Conservation (phyloP, 2,888 invertebrate species). For the Eilema depressum region DNA sequence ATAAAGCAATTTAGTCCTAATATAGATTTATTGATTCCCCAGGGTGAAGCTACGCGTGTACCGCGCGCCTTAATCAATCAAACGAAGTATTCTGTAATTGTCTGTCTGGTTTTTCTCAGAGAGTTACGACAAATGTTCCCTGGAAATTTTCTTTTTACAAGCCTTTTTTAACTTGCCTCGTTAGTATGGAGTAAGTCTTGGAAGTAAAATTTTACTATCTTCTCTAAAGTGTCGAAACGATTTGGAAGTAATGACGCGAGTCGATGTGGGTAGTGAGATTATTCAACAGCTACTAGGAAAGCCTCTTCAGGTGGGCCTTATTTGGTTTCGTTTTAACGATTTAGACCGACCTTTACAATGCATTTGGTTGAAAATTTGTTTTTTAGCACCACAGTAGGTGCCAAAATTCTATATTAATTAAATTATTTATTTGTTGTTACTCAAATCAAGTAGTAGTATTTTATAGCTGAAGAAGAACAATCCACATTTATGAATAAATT, state of each 20-base stretch:
- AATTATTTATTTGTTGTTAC: too few species aligned
- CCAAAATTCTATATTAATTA: too few species aligned
- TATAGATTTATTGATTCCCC: not conserved
- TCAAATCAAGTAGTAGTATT: too few species aligned
- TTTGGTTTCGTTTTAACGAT: too few species aligned
- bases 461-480: too few species aligned
- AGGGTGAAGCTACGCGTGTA: not conserved
- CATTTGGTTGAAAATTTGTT: too few species aligned
- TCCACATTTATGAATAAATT: too few species aligned
- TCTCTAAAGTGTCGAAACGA: not conserved
- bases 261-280: not conserved
- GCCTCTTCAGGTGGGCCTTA: too few species aligned
- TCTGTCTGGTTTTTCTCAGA: not conserved
- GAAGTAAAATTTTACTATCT: not conserved
- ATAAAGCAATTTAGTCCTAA: not conserved
- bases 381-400: too few species aligned
- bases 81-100: not conserved
- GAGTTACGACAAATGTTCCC: not conserved
- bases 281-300: not conserved
- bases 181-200: not conserved
- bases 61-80: slow-evolving; percentile 1
- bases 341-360: too few species aligned
- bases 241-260: not conserved
- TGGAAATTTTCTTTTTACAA: not conserved
- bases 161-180: not conserved